Evolutionary conservation across 2,797 vertebrate genomes (phyloP).

Genomic region (Acanthurus tractus): DNA sequence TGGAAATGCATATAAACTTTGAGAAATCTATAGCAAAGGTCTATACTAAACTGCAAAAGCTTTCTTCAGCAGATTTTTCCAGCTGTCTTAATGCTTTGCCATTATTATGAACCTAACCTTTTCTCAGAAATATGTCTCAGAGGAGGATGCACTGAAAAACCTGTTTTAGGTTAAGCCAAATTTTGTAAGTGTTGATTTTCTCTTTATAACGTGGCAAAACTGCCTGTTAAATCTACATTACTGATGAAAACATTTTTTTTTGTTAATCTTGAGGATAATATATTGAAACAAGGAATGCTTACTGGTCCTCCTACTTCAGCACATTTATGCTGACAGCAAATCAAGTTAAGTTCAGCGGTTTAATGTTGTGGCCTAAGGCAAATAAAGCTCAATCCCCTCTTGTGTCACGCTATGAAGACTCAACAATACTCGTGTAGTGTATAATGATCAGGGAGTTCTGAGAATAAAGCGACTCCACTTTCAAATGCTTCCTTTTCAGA

Average conservation of each 20-base stretch:
- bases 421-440: constrained; percentile 11
- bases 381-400: constrained; percentile 20
- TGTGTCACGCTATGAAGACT: constrained; percentile 29
- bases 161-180: not conserved
- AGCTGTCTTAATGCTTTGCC: not conserved
- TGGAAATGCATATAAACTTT: constrained; percentile 1
- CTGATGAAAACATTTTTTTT: not conserved
- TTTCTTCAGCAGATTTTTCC: not conserved
- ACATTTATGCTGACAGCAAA: constrained; percentile 43
- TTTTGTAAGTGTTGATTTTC: not conserved
- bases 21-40: not conserved
- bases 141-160: not conserved
- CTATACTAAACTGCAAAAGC: not conserved
- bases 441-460: constrained; percentile 25
- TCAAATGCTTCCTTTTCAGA: constrained; percentile 34
- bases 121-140: not conserved
- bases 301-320: not conserved
- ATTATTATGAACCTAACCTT: not conserved
- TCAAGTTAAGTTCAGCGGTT: constrained; percentile 40
- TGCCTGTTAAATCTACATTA: not conserved
- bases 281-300: constrained; percentile 2
- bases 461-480: constrained; percentile 37
- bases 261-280: constrained; percentile 15
- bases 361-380: constrained; percentile 13
- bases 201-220: not conserved